Conservation (phyloP, 2,113 vertebrate genomes). For the Pedionomus torquatus region DNA sequence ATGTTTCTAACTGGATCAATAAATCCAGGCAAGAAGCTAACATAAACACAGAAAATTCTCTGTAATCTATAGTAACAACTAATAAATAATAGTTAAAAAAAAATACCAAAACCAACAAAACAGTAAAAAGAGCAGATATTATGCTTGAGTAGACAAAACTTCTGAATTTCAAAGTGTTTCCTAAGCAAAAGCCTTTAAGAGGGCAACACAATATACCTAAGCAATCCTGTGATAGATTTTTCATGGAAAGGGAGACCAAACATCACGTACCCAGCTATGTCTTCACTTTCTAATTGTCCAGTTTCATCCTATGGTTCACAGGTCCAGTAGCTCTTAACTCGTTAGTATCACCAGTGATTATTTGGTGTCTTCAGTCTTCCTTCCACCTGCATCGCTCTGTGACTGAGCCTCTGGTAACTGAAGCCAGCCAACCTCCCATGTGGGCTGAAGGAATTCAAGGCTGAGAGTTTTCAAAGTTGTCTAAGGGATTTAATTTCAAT, state of each 20-base stretch:
- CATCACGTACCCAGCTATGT: neutral
- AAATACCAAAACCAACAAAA: neutral
- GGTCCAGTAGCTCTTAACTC: neutral
- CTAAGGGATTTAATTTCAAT: constrained; percentile 44
- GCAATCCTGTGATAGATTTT: neutral
- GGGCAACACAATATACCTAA: neutral
- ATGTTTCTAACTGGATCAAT: neutral
- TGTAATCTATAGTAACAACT: neutral
- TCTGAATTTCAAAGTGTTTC: neutral
- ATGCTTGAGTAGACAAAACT: neutral
- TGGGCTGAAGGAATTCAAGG: neutral
- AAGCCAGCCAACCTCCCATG: neutral
- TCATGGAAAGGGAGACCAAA: neutral
- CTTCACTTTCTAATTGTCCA: neutral
- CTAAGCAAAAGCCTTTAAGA: neutral
- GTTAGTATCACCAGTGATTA: neutral
- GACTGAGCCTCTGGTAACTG: neutral
- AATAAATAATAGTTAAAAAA: neutral
- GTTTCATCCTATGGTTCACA: neutral
- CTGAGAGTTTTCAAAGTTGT: constrained; percentile 6
- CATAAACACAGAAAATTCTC: neutral
- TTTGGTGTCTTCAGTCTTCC: neutral
- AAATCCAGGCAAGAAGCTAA: neutral
- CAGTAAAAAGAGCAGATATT: neutral
- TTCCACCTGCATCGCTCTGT: neutral